phyloP scores from a whole-genome alignment of 1,140 invertebrate species.

The Heliconius hewitsoni region DNA sequence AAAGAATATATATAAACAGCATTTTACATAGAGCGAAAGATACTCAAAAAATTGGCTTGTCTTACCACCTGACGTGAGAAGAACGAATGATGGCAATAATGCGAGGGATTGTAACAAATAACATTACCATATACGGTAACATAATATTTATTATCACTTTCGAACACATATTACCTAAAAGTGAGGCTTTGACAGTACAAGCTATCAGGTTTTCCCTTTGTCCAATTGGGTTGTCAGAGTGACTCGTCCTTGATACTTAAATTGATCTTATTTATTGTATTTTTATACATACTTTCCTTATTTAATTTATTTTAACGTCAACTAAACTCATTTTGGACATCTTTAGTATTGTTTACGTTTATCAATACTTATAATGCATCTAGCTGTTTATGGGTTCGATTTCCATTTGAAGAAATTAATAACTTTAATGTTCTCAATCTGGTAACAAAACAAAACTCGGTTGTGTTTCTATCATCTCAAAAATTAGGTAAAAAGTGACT shows the following conservation, averaged over 20 bases:
- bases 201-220: neutral
- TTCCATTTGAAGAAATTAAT: too few relatives aligned
- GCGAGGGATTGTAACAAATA: neutral
- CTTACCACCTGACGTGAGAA: too few relatives aligned
- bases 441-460: too few relatives aligned
- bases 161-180: neutral
- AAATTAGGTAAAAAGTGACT: too few relatives aligned
- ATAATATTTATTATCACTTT: neutral
- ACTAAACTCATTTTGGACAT: neutral
- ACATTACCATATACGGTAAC: neutral
- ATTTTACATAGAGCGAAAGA: too few relatives aligned
- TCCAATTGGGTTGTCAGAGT: neutral
- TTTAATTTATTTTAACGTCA: neutral
- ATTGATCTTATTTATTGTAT: neutral
- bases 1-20: too few relatives aligned
- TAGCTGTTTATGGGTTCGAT: too few relatives aligned
- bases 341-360: too few relatives aligned
- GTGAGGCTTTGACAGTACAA: neutral
- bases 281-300: neutral
- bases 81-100: neutral
- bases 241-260: slow-evolving; percentile 3
- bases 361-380: too few relatives aligned
- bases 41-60: too few relatives aligned
- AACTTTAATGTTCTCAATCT: too few relatives aligned
- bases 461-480: too few relatives aligned